These are phyloP conservation scores for Aphis craccivora DNA, from an alignment of 1,140 invertebrate species.

Conservation along the genomic window DNA sequence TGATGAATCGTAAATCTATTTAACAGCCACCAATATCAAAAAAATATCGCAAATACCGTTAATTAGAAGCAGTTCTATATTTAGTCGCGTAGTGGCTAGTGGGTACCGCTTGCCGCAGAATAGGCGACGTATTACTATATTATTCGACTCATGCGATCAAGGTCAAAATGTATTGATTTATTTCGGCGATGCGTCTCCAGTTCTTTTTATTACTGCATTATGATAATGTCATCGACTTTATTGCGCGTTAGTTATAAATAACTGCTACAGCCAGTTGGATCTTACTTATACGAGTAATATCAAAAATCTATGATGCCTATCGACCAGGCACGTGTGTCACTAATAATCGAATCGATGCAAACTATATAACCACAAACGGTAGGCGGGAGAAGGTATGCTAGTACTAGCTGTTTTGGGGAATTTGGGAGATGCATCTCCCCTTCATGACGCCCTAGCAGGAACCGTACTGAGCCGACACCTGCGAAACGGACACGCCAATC, in stretches of 20 bases:
- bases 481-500: neutral
- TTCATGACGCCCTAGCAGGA: neutral
- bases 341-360: neutral
- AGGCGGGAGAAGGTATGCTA: neutral
- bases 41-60: neutral
- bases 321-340: neutral
- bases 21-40: neutral
- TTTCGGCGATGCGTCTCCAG: neutral
- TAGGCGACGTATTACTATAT: neutral
- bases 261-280: neutral
- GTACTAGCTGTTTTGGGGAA: neutral
- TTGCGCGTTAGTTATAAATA: no score
- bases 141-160: neutral
- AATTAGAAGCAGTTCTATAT: neutral
- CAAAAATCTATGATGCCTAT: neutral
- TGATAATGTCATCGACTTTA: neutral
- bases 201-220: neutral
- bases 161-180: slow-evolving; percentile 23
- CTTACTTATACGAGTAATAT: neutral
- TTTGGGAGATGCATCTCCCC: neutral
- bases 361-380: neutral
- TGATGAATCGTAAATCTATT: neutral
- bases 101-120: neutral
- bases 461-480: neutral
- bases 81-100: neutral